Evolutionary conservation across 2,113 vertebrate genomes (phyloP).

Genomic region (Sisor rabdophorus): DNA sequence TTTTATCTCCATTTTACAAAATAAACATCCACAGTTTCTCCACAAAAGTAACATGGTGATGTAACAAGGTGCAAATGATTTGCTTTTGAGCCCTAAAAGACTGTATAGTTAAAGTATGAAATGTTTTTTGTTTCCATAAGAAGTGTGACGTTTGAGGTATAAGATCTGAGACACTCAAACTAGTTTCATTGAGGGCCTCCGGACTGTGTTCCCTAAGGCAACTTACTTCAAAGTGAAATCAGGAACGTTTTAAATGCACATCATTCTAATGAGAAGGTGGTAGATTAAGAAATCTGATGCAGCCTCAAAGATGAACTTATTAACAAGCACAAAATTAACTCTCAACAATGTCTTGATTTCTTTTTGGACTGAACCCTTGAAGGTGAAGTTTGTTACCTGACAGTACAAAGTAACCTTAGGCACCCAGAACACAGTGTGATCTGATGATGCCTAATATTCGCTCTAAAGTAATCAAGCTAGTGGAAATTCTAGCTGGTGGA

Average conservation of each 20-base stretch:
- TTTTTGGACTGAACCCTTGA: neutral
- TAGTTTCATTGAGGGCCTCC: conserved; percentile 48
- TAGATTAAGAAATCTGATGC: neutral
- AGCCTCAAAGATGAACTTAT: neutral
- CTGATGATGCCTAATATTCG: neutral
- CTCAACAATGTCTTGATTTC: neutral
- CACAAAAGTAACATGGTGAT: conserved; percentile 47
- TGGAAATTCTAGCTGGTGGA: neutral
- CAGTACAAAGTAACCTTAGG: neutral
- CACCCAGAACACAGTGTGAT: conserved; percentile 1
- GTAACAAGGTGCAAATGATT: conserved; percentile 56
- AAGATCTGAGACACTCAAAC: conserved; percentile 59
- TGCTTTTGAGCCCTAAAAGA: conserved; percentile 56
- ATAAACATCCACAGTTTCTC: neutral
- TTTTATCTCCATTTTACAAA: neutral
- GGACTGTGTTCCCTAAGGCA: conserved; percentile 49
- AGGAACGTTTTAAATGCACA: neutral
- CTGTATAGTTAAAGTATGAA: conserved; percentile 26
- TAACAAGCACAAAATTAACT: neutral
- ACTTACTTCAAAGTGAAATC: conserved; percentile 62
- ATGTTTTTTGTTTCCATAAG: conserved; percentile 60
- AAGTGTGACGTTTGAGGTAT: conserved; percentile 63
- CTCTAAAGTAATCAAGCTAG: neutral
- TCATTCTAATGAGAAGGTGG: neutral
- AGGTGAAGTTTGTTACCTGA: neutral